Evolutionary conservation across 2,888 invertebrate genomes (phyloP).

Genomic region (Lithophane semibrunnea): DNA sequence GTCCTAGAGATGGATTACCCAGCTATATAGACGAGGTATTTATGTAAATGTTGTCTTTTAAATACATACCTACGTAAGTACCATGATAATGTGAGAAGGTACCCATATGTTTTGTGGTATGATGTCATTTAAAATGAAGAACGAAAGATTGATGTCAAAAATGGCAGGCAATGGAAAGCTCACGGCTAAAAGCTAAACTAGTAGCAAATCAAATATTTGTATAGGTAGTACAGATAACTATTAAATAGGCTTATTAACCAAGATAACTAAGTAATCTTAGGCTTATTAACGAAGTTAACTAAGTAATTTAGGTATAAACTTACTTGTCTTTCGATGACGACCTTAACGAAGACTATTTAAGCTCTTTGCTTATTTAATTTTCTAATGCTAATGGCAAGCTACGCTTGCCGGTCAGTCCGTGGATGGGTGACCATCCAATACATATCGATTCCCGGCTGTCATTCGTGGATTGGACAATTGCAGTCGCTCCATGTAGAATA

Average conservation of each 20-base stretch:
- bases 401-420: no score
- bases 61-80: neutral
- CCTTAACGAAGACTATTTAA: no score
- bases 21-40: slow-evolving; percentile 10
- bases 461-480: neutral
- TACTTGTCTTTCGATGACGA: no score
- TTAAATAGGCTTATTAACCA: no score
- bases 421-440: no score
- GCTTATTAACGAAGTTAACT: no score
- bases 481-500: neutral
- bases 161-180: neutral
- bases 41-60: slow-evolving; percentile 35
- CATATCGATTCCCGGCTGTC: neutral
- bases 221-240: neutral
- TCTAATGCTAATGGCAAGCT: no score
- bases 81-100: neutral
- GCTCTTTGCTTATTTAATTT: no score
- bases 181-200: neutral
- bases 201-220: neutral
- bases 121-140: neutral
- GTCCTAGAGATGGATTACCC: slow-evolving; percentile 32
- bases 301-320: no score
- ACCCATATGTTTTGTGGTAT: neutral
- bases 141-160: neutral
- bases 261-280: no score